These are phyloP conservation scores for Acinonyx jubatus DNA, from an alignment of 2,113 vertebrate genomes.

Conservation along the genomic window DNA sequence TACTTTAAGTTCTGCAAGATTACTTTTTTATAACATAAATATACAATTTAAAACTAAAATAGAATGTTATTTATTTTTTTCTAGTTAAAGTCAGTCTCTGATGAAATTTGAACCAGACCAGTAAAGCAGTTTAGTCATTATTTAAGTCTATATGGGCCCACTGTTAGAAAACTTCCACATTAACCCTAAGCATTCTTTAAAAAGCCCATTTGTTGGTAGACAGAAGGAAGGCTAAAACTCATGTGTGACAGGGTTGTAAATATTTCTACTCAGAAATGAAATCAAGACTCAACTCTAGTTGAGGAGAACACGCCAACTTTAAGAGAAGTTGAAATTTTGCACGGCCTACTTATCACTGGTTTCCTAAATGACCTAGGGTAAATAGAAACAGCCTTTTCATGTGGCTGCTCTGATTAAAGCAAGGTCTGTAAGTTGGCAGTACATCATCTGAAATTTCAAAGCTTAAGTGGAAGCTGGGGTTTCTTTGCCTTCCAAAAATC, in stretches of 20 bases:
- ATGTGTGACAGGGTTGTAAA: constrained; percentile 64
- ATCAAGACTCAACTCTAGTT: constrained; percentile 36
- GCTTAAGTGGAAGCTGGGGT: constrained; percentile 84
- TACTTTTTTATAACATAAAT: neutral
- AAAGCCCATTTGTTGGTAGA: constrained; percentile 51
- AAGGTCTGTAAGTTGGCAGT: constrained; percentile 87
- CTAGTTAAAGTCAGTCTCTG: neutral
- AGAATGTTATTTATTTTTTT: neutral
- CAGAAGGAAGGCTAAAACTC: constrained; percentile 27
- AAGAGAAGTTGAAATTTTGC: constrained; percentile 74
- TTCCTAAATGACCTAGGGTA: constrained; percentile 83
- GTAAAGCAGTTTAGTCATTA: neutral
- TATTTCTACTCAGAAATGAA: constrained; percentile 73
- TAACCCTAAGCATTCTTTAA: neutral
- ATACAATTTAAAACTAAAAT: constrained; percentile 14
- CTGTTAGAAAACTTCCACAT: neutral
- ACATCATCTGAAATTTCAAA: constrained; percentile 81
- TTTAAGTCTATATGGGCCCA: neutral
- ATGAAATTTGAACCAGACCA: neutral
- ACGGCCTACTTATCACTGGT: constrained; percentile 85
- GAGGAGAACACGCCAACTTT: constrained; percentile 74
- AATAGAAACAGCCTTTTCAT: constrained; percentile 87
- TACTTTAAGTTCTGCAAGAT: neutral
- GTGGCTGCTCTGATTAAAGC: constrained; percentile 88
- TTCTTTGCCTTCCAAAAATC: constrained; percentile 78